phyloP scores from a whole-genome alignment of 2,797 vertebrate genomes.

The Carcharodon carcharias region DNA sequence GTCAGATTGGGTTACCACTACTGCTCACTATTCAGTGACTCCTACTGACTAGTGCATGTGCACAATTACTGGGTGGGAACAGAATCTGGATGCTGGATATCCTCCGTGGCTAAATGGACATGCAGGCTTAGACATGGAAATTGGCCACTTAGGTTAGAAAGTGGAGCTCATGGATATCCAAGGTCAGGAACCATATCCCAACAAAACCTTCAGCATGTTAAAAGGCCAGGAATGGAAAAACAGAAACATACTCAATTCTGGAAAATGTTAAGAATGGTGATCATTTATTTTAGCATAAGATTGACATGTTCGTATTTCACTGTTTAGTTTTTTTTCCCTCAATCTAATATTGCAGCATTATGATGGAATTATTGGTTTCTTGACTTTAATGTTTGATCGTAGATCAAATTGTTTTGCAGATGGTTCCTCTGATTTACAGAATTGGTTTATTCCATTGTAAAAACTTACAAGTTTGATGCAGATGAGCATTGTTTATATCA shows the following conservation, averaged over 20 bases:
- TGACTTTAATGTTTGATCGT: neutral
- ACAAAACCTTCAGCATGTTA: neutral
- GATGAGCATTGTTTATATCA: neutral
- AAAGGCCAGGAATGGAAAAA: neutral
- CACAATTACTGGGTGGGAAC: neutral
- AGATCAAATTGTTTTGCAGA: neutral
- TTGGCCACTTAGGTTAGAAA: neutral
- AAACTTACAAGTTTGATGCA: neutral
- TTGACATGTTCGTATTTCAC: neutral
- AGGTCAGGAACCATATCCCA: neutral
- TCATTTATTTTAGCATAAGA: neutral
- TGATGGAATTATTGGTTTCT: neutral
- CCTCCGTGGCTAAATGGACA: neutral
- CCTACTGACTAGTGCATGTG: neutral
- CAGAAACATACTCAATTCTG: neutral
- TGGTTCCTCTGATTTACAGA: neutral
- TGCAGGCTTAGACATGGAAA: neutral
- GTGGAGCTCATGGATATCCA: neutral
- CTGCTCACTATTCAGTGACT: neutral
- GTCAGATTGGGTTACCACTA: neutral
- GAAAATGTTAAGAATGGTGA: neutral
- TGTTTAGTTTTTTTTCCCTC: neutral
- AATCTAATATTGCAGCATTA: neutral
- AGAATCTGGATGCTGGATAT: neutral
- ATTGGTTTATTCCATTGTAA: neutral